A percentile compares a stretch with the other conserved stretches of the same genome.
Conservation (phyloP, 2,797 vertebrate species). For the Potorous gilbertii region DNA sequence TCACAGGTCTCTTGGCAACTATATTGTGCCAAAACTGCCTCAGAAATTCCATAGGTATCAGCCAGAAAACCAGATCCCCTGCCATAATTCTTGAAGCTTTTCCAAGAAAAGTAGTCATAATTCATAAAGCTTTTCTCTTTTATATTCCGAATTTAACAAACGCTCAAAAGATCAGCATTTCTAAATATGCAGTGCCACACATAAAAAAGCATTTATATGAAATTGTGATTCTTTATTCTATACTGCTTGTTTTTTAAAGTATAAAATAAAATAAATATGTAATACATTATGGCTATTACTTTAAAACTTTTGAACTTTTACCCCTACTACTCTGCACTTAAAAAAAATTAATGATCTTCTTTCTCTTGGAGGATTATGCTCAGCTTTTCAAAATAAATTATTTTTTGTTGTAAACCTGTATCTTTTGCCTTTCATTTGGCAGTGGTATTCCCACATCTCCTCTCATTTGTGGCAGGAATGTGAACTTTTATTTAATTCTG, state of each 20-base stretch:
- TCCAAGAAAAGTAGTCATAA: conserved; percentile 14
- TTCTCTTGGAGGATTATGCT: not conserved
- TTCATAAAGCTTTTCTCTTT: not conserved
- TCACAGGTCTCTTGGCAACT: conserved; percentile 74
- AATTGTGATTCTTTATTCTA: not conserved
- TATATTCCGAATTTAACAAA: not conserved
- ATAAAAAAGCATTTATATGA: not conserved
- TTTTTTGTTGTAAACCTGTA: not conserved
- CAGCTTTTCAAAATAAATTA: not conserved
- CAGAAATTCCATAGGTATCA: conserved; percentile 11
- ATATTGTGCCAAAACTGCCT: conserved; percentile 71
- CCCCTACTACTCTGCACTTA: not conserved
- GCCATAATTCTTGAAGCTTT: not conserved
- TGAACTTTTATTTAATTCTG: not conserved
- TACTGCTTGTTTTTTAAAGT: not conserved
- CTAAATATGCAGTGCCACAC: not conserved
- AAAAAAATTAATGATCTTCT: not conserved
- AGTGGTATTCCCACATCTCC: not conserved
- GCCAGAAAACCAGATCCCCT: conserved; percentile 17
- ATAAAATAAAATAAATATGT: not conserved
- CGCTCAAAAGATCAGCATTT: not conserved
- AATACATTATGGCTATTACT: not conserved
- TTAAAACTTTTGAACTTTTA: not conserved
- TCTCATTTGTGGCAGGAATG: not conserved
- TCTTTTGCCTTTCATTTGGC: not conserved